Evolutionary conservation across 2,113 vertebrate species (phyloP), one percentile per base, ranked within the genome.

Genomic region (Salminus brasiliensis): DNA sequence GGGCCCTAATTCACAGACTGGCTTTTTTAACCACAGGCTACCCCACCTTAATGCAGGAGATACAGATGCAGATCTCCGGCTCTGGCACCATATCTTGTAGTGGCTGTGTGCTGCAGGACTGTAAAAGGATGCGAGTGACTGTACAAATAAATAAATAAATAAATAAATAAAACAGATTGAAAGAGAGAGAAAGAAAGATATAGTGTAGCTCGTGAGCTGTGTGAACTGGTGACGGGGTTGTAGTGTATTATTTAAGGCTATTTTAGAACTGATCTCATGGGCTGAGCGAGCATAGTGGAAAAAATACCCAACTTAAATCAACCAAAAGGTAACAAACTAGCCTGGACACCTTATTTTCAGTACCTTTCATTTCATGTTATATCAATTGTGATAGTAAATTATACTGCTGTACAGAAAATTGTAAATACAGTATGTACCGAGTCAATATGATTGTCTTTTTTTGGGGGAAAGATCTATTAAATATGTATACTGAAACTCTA

Each of bases 341-440:
- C 83, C 89, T 85, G 59, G 68, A 77, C 80, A 52, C 81, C 78
- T 80, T 81, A 77, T 81, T 90, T 87, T 70, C 66, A 86, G 81
- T 88, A 83, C 32, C 66, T 86, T 85, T 87, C 84, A 86, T 88
- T 80, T 87, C 83, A 90, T 85, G 81, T 85, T 86, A 88, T 86
- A 89, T 87, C 55, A 84, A 85, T 90, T 91, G 88, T 93, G 84
- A 91, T 86, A 90, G 85, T 93, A 88, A 92, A 91, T 90, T 88
- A 93, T 91, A 84, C 89, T 88, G 88, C 78, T 93, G 92, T 93
- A 92, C n/a, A 93, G 91, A 91, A 78, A 88, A 90, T 88, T 92
- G 91, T 93, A 93, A 88, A 93, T 88, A 71, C 88, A 76, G 88
- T 87, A 83, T 90, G 88, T 93, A 91, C 86, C 80, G 87, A 85